phyloP scores from a whole-genome alignment of 2,113 vertebrate species.

The Siniperca knerii region DNA sequence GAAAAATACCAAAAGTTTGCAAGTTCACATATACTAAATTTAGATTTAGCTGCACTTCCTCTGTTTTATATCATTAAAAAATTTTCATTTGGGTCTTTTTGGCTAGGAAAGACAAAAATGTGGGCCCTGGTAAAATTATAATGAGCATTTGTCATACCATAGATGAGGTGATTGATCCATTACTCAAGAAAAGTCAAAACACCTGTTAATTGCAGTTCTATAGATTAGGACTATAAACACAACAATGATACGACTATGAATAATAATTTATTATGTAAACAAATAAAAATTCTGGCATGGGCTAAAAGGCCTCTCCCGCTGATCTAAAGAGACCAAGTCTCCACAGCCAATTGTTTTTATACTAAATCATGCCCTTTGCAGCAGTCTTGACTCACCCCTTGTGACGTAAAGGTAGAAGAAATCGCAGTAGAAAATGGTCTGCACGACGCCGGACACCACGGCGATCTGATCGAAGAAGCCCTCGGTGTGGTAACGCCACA shows the following conservation, averaged over 20 bases:
- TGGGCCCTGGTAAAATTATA: not conserved
- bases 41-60: not conserved
- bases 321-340: not conserved
- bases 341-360: not conserved
- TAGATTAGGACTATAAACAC: not conserved
- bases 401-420: slow-evolving; percentile 99
- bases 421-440: slow-evolving; percentile 99
- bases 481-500: slow-evolving; percentile 95
- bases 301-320: no score
- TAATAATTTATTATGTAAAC: not conserved
- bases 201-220: no score
- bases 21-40: not conserved
- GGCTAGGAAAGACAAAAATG: not conserved
- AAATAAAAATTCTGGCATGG: not conserved
- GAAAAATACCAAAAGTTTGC: not conserved
- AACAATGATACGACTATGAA: not conserved
- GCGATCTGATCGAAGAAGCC: slow-evolving; percentile 96
- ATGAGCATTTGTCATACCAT: not conserved
- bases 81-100: not conserved
- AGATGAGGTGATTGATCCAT: not conserved
- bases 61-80: not conserved
- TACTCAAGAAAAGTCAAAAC: not conserved
- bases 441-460: slow-evolving; percentile 95
- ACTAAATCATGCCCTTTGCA: not conserved
- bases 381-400: slow-evolving; percentile 84